A percentile compares a stretch with the other conserved stretches of the same genome.
phyloP scores from a whole-genome alignment of 2,888 invertebrate genomes.

The Drosophila borealis region DNA sequence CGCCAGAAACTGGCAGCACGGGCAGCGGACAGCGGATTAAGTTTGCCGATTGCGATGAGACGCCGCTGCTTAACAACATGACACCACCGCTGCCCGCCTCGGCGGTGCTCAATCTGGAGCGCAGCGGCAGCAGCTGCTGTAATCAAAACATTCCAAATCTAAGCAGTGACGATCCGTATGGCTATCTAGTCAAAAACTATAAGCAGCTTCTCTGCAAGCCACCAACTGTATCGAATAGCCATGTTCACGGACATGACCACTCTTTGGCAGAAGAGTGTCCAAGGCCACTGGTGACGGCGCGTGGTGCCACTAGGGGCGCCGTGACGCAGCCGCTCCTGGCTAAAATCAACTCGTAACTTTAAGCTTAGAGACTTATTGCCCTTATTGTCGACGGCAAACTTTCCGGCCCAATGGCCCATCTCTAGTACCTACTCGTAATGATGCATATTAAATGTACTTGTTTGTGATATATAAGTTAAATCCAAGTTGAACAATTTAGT shows the following conservation, averaged over 20 bases:
- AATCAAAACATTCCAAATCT: conserved; percentile 61
- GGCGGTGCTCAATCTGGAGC: conserved; percentile 38
- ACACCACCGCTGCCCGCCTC: conserved; percentile 18
- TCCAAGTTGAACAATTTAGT: conserved; percentile 72
- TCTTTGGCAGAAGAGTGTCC: conserved; percentile 48
- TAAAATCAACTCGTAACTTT: conserved; percentile 81
- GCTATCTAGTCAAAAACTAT: conserved; percentile 80
- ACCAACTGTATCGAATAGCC: conserved; percentile 56
- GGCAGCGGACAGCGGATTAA: conserved; percentile 72
- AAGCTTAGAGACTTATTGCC: conserved; percentile 35
- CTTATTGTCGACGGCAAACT: conserved; percentile 4
- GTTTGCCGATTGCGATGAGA: conserved; percentile 66
- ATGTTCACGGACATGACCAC: conserved; percentile 43
- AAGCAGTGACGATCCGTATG: conserved; percentile 61
- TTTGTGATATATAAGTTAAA: conserved; percentile 77
- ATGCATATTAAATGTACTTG: conserved; percentile 73
- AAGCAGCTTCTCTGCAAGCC: conserved; percentile 75
- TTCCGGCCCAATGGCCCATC: conserved; percentile 19
- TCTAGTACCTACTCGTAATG: conserved; percentile 53
- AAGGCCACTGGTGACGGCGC: conserved; percentile 40
- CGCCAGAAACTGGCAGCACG: conserved; percentile 60
- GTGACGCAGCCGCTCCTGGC: conserved; percentile 83
- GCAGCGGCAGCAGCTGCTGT: conserved; percentile 53
- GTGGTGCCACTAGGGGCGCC: conserved; percentile 42
- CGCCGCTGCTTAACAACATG: conserved; percentile 48